Evolutionary conservation across 2,113 vertebrate genomes (phyloP), one percentile per base, ranked within the genome.

Genomic region (Pelecanoides urinatrix): DNA sequence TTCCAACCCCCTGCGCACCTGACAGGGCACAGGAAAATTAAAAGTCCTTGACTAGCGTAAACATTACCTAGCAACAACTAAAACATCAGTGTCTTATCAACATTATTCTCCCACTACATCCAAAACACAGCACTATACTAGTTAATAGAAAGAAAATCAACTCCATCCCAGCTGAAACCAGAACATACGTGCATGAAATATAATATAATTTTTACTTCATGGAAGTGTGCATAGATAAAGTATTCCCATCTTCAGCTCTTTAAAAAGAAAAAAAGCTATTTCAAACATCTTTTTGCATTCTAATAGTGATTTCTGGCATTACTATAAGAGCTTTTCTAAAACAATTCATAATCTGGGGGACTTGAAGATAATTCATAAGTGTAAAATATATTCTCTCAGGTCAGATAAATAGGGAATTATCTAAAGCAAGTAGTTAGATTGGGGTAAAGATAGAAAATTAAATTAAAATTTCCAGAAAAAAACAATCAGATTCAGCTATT

Each of bases 271-370:
- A 62, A 47, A 34, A 66, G 0, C 2, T 23, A 34, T 55, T 77
- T 74, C 7, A 56, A 65, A 30, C 2, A 29, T 9, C 9, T 18
- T 59, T 84, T 85, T 40, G 3, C 3, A 56, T 62, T 87, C 4
- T 6, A 47, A 1, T 18, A 1, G 4, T 34, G 10, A 59, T 40
- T 82, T 68, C 47, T 0, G 0, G 1, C 8, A 52, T 36, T 45
- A 56, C 3, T 26, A 4, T 44, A 27, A 38, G 16, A 30, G 29
- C 4, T 81, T 83, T 65, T 71, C 29, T 36, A 36, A 70, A 86
- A 44, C 1, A 52, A 32, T 42, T 63, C 8, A 30, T 30, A 15
- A 56, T 45, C 59, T 73, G 23, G 5, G 13, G 3, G 16, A 55
- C 17, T 45, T 27, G 9, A 79, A 71, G 23, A 34, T 58, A 47